A percentile compares a stretch with the other conserved stretches of the same genome.
Evolutionary conservation across 1,140 invertebrate species (phyloP).

Genomic region (Rhopalosiphum padi): DNA sequence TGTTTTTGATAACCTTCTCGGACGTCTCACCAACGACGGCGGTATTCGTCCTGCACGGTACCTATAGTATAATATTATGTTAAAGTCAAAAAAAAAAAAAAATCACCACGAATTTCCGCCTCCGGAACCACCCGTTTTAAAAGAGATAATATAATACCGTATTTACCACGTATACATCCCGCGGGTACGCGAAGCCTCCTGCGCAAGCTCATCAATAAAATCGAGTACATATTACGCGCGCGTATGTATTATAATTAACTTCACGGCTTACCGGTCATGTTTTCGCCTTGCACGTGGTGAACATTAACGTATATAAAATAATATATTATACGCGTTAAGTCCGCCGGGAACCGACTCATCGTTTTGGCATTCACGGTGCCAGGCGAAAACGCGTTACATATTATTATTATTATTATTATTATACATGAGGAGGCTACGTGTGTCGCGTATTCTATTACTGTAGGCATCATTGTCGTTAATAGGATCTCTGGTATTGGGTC

Average conservation of each 20-base stretch:
- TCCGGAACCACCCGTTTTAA: not conserved
- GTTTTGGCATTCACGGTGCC: not conserved
- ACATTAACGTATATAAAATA: not conserved
- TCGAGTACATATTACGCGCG: not conserved
- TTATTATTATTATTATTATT: no score
- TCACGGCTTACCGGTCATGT: not conserved
- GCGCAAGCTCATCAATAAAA: not conserved
- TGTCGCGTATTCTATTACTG: not conserved
- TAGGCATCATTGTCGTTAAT: not conserved
- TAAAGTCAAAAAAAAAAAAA: no score
- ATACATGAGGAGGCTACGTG: not conserved
- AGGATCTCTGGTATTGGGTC: not conserved
- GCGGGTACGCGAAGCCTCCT: not conserved
- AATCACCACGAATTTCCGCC: constrained; percentile 1
- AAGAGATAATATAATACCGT: not conserved
- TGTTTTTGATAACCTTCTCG: not conserved
- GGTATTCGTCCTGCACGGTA: not conserved
- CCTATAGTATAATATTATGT: no score
- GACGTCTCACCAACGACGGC: not conserved
- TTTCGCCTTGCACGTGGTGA: not conserved
- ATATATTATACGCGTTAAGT: not conserved
- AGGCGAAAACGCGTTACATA: not conserved
- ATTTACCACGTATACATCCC: not conserved
- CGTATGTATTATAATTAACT: not conserved
- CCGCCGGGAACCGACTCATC: not conserved